phyloP scores from a whole-genome alignment of 2,888 invertebrate genomes.

The Axea sp. region DNA sequence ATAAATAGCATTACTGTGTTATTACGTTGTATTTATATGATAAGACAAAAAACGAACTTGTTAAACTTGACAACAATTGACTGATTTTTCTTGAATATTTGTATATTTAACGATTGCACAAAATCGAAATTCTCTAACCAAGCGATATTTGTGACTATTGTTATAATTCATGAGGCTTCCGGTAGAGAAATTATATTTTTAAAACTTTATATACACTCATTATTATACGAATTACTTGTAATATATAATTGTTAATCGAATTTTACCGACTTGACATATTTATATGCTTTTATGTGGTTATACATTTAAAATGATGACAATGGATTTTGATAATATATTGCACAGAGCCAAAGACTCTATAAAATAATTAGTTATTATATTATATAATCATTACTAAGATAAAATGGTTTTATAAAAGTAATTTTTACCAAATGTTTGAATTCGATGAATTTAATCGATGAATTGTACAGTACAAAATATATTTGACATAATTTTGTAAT shows the following conservation, averaged over 20 bases:
- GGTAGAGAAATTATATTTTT: slow-evolving; percentile 1
- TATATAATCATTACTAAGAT: slow-evolving; percentile 9
- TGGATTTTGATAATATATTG: slow-evolving; percentile 7
- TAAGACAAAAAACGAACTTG: neutral
- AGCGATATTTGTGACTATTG: neutral
- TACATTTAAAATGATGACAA: slow-evolving; percentile 1
- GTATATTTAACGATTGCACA: neutral
- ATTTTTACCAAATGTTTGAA: slow-evolving; percentile 12
- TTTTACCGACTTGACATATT: neutral
- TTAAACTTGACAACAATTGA: slow-evolving; percentile 1
- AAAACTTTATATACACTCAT: neutral
- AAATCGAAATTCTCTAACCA: neutral
- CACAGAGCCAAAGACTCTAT: slow-evolving; percentile 33
- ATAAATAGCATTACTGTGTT: slow-evolving; percentile 6
- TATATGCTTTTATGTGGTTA: slow-evolving; percentile 2
- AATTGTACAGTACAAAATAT: slow-evolving; percentile 19
- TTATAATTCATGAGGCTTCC: slow-evolving; percentile 3
- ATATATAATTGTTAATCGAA: neutral
- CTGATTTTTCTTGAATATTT: neutral
- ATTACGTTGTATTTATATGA: slow-evolving; percentile 1
- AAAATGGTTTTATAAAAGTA: neutral
- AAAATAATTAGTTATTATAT: slow-evolving; percentile 11
- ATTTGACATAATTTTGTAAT: neutral
- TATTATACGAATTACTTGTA: slow-evolving; percentile 1
- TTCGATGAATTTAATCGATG: neutral